These are phyloP conservation scores for Pogonocherus hispidulus DNA, from an alignment of 2,888 invertebrate species.

Conservation along the genomic window DNA sequence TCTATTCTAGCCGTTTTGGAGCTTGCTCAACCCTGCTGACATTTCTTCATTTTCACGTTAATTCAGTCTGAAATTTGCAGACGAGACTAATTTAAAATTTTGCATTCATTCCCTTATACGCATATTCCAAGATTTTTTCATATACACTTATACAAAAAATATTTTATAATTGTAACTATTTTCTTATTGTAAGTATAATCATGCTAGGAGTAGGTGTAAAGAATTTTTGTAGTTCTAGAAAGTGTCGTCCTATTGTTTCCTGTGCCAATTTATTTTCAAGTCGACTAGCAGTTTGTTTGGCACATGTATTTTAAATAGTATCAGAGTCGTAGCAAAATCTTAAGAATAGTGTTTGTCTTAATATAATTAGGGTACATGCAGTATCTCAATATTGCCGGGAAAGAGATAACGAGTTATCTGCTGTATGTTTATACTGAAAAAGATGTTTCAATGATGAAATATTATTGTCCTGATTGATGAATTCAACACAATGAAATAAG, in stretches of 20 bases:
- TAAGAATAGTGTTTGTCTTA: constrained; percentile 27
- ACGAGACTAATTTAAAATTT: no score
- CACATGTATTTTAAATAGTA: constrained; percentile 21
- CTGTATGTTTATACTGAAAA: no score
- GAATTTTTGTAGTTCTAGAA: constrained; percentile 20
- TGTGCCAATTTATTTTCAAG: constrained; percentile 41
- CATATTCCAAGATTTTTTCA: constrained; percentile 41
- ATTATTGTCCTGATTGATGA: no score
- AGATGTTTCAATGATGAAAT: no score
- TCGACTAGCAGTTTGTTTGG: constrained; percentile 6
- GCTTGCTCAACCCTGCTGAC: no score
- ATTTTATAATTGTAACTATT: constrained; percentile 45
- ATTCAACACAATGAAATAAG: no score
- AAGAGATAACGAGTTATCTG: neutral
- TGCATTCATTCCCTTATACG: constrained; percentile 44
- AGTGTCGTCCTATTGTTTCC: constrained; percentile 26
- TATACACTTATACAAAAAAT: constrained; percentile 37
- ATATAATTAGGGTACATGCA: constrained; percentile 12
- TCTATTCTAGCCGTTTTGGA: no score
- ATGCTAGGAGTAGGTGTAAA: constrained; percentile 30
- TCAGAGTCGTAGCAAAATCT: constrained; percentile 14
- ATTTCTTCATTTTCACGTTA: no score
- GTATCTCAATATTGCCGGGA: constrained; percentile 2
- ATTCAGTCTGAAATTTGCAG: no score
- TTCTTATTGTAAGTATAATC: constrained; percentile 46